phyloP scores from a whole-genome alignment of 2,888 invertebrate genomes.

The Melanargia galathea region DNA sequence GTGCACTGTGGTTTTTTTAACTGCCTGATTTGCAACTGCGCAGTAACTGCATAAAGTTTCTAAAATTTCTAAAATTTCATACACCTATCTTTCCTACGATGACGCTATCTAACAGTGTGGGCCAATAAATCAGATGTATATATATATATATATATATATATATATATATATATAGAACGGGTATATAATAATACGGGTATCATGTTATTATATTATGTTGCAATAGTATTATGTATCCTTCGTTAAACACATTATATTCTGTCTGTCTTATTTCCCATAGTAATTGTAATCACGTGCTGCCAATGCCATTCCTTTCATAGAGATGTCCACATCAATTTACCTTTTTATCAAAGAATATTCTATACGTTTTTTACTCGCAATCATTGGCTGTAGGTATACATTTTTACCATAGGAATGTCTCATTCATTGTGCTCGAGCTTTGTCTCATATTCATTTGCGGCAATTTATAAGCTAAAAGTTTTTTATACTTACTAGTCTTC shows the following conservation, averaged over 20 bases:
- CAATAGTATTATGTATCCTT: too few species aligned
- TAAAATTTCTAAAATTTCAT: too few species aligned
- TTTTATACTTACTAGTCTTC: slow-evolving; percentile 20
- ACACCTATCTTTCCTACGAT: too few species aligned
- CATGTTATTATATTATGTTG: too few species aligned
- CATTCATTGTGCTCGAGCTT: slow-evolving; percentile 50
- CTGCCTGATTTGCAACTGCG: too few species aligned
- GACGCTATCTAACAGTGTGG: too few species aligned
- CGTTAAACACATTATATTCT: background rate
- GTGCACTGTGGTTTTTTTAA: too few species aligned
- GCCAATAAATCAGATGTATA: too few species aligned
- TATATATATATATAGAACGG: too few species aligned
- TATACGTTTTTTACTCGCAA: slow-evolving; percentile 53
- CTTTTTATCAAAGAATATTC: slow-evolving; percentile 56
- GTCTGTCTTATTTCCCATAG: slow-evolving; percentile 18
- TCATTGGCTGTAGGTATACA: slow-evolving; percentile 52
- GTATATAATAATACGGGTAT: too few species aligned
- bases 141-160: too few species aligned
- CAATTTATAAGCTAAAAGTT: slow-evolving; percentile 25
- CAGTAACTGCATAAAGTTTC: too few species aligned
- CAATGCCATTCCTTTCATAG: slow-evolving; percentile 57
- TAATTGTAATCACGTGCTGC: slow-evolving; percentile 52
- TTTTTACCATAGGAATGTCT: slow-evolving; percentile 53
- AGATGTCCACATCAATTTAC: slow-evolving; percentile 65
- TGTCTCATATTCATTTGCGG: slow-evolving; percentile 24